These are phyloP conservation scores for Galaxea fascicularis DNA, from an alignment of 92 coral and sea anemone genomes.

Conservation along the genomic window DNA sequence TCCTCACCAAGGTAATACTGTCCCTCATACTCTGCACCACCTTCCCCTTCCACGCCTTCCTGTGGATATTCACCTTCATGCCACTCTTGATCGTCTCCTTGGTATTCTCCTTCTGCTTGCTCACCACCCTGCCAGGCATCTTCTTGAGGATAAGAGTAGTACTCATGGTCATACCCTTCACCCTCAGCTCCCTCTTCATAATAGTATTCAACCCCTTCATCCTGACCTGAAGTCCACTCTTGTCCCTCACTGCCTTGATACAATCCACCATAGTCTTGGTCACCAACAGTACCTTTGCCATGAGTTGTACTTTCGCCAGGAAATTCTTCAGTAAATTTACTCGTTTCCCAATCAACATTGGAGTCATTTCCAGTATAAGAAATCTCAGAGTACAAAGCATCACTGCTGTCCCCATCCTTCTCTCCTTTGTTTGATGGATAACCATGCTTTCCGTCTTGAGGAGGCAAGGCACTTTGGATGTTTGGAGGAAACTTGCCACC, in stretches of 20 bases:
- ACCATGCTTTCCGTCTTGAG: not conserved
- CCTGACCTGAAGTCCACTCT: constrained; percentile 24
- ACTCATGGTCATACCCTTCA: constrained; percentile 30
- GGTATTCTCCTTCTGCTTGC: constrained; percentile 6
- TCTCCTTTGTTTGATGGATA: not conserved
- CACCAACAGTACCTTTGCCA: not conserved
- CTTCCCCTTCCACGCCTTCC: constrained; percentile 38
- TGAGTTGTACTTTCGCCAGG: not conserved
- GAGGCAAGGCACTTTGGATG: not conserved
- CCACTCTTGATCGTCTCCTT: constrained; percentile 33
- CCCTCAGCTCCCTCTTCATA: constrained; percentile 41
- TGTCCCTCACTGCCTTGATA: constrained; percentile 20
- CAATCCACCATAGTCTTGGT: constrained; percentile 1
- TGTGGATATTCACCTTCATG: constrained; percentile 55
- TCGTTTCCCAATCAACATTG: constrained; percentile 36
- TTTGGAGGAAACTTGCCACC: not conserved
- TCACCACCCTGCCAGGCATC: constrained; percentile 28
- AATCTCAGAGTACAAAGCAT: constrained; percentile 2
- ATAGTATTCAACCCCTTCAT: constrained; percentile 27
- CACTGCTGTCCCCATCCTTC: not conserved
- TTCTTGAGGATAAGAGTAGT: constrained; percentile 18
- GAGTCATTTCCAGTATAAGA: constrained; percentile 2
- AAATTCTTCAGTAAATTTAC: constrained; percentile 9
- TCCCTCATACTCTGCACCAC: constrained; percentile 26
- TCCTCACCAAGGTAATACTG: constrained; percentile 54